Conservation (phyloP, 2,113 vertebrate species). For the Pygoscelis adeliae region DNA sequence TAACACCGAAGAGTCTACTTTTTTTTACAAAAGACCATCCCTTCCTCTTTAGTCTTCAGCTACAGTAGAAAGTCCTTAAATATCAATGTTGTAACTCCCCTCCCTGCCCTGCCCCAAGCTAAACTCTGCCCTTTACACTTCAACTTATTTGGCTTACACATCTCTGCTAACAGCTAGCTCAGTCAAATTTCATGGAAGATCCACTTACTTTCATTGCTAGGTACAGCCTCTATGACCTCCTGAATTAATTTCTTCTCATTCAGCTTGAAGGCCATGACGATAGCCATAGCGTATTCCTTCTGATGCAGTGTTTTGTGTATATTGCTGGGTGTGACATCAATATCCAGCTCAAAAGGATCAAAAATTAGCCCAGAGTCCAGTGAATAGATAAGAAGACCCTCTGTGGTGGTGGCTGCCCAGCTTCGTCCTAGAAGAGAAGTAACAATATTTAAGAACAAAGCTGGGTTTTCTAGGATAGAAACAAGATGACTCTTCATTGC, state of each 20-base stretch:
- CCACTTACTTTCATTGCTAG: conserved; percentile 83
- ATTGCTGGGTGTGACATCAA: conserved; percentile 87
- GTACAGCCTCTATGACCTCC: conserved; percentile 88
- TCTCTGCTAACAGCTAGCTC: not conserved
- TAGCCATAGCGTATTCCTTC: conserved; percentile 82
- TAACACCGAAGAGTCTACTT: not conserved
- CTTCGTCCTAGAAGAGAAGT: conserved; percentile 81
- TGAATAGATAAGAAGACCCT: conserved; percentile 94
- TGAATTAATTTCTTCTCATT: conserved; percentile 87
- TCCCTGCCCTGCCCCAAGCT: not conserved
- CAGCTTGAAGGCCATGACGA: conserved; percentile 89
- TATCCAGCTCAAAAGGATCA: conserved; percentile 93
- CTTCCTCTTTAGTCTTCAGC: not conserved
- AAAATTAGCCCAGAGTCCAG: conserved; percentile 88
- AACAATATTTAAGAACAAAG: not conserved
- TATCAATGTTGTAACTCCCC: no score
- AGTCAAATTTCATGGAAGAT: not conserved
- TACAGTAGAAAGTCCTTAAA: not conserved
- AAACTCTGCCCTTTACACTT: not conserved
- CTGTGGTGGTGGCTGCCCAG: conserved; percentile 93
- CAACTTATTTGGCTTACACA: not conserved
- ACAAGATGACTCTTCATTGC: not conserved
- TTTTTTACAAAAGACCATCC: not conserved
- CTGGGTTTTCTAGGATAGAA: not conserved
- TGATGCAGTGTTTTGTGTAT: conserved; percentile 80